Percentiles rank a stretch among this genome's conserved stretches.
Conservation (phyloP, 2,113 vertebrate species). For the Oplegnathus fasciatus region DNA sequence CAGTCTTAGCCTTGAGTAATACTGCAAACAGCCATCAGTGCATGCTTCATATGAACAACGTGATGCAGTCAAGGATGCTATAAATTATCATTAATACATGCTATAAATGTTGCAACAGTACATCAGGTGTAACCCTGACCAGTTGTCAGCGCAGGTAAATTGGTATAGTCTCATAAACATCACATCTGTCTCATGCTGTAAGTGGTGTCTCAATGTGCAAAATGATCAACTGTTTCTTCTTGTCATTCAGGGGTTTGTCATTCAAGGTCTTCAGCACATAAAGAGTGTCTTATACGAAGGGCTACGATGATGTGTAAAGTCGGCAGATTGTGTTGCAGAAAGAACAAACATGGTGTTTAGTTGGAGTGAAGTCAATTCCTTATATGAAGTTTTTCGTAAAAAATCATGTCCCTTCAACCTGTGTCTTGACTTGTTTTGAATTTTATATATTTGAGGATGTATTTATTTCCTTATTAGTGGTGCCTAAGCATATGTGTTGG, state of each 20-base stretch:
- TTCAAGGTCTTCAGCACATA: neutral
- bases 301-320: neutral
- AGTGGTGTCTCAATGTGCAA: conserved; percentile 11
- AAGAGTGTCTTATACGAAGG: neutral
- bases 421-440: neutral
- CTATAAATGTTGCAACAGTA: conserved; percentile 8
- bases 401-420: neutral
- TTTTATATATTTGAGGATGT: neutral
- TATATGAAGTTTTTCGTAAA: neutral
- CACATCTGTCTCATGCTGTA: conserved; percentile 6
- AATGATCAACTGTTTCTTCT: neutral
- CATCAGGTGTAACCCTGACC: conserved; percentile 5
- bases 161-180: conserved; percentile 15
- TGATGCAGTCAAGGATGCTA: conserved; percentile 7
- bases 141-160: neutral
- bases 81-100: conserved; percentile 4
- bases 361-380: neutral
- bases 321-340: neutral
- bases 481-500: neutral
- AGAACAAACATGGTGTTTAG: neutral
- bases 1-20: conserved; percentile 12
- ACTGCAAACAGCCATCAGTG: neutral
- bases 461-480: neutral
- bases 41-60: conserved; percentile 10
- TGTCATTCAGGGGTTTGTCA: neutral